A percentile compares a stretch with the other conserved stretches of the same genome.
Conservation (phyloP, 2,113 vertebrate genomes). For the Bufo gargarizans region DNA sequence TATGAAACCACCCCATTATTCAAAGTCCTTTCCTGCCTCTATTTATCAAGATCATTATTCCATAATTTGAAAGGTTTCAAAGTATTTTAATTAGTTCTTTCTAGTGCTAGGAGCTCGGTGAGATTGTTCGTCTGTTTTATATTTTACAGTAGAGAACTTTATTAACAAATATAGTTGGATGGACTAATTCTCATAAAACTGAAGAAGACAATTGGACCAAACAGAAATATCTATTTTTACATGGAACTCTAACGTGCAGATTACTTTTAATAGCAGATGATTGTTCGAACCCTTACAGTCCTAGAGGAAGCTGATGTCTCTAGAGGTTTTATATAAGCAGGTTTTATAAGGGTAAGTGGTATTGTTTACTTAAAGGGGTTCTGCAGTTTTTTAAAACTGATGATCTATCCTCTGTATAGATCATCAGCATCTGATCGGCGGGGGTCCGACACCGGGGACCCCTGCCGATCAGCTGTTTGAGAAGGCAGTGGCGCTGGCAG, state of each 20-base stretch:
- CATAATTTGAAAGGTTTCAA: neutral
- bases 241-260: neutral
- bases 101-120: neutral
- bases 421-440: too few relatives aligned
- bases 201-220: conserved; percentile 5
- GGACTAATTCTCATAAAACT: neutral
- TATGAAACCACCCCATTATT: neutral
- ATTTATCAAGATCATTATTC: neutral
- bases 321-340: neutral
- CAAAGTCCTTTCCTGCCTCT: neutral
- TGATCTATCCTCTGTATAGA: too few relatives aligned
- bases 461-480: too few relatives aligned
- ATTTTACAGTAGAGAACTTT: neutral
- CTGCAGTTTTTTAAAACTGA: too few relatives aligned
- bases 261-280: neutral
- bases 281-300: neutral
- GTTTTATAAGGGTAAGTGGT: neutral
- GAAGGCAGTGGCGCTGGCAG: too few relatives aligned
- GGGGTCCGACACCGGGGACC: too few relatives aligned
- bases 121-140: neutral
- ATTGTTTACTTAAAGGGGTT: neutral
- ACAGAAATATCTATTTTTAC: conserved; percentile 23
- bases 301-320: neutral
- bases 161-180: neutral
- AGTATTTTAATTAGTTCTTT: neutral